Evolutionary conservation across 2,797 vertebrate species (phyloP).

Genomic region (Falco berigora): DNA sequence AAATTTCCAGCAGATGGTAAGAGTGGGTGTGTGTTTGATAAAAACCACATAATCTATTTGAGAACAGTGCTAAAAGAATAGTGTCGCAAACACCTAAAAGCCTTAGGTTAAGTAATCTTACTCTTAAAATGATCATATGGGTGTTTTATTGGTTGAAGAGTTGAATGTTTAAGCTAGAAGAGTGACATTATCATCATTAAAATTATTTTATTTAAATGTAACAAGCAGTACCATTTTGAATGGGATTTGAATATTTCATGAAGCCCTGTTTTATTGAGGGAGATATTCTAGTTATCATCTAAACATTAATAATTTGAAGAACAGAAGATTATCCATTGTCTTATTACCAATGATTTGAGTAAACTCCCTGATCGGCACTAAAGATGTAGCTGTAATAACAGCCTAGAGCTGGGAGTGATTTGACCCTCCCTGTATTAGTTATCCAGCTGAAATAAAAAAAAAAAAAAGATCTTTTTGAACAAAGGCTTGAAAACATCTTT

Average conservation of each 20-base stretch:
- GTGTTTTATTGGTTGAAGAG: constrained; percentile 24
- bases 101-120: constrained; percentile 52
- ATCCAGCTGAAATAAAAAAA: not conserved
- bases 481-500: not conserved
- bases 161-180: constrained; percentile 35
- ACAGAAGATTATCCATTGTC: not conserved
- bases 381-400: not conserved
- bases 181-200: constrained; percentile 20
- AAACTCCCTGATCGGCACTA: not conserved
- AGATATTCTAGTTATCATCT: not conserved
- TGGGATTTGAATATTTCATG: constrained; percentile 32
- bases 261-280: not conserved
- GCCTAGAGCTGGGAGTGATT: not conserved
- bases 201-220: constrained; percentile 30
- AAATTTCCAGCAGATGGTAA: constrained; percentile 50
- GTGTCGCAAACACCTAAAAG: constrained; percentile 45
- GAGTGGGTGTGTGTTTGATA: constrained; percentile 60
- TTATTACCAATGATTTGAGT: not conserved
- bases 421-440: not conserved
- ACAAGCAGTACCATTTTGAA: not conserved
- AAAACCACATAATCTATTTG: constrained; percentile 58
- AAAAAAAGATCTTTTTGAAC: not conserved
- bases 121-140: constrained; percentile 22
- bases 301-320: not conserved
- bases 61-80: constrained; percentile 41